Conservation (phyloP, 2,888 invertebrate species). For the Noctuana brunneofusca region DNA sequence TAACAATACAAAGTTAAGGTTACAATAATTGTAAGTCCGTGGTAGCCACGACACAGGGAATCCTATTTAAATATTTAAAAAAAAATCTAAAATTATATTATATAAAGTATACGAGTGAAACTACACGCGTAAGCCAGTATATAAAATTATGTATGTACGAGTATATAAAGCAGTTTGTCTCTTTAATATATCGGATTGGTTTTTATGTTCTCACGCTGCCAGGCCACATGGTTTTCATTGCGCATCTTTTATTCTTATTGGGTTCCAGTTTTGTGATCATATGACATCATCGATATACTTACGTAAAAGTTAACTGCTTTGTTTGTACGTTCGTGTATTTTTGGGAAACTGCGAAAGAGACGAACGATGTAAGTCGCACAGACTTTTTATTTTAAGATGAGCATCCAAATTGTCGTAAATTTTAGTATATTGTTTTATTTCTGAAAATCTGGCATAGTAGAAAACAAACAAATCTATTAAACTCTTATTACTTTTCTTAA, state of each 20-base stretch:
- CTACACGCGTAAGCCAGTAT: not conserved
- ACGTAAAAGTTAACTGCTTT: not conserved
- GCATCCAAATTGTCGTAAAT: no score
- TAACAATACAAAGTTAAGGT: no score
- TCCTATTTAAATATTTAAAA: no score
- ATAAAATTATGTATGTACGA: not conserved
- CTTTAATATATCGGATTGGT: constrained; percentile 58
- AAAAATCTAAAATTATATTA: no score
- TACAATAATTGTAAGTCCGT: no score
- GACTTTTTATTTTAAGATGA: no score
- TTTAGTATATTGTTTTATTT: no score
- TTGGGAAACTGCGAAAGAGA: not conserved
- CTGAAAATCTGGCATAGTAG: no score
- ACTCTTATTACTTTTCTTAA: no score
- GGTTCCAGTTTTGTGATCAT: constrained; percentile 48
- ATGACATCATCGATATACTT: constrained; percentile 63
- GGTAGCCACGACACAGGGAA: no score
- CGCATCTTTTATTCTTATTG: constrained; percentile 69
- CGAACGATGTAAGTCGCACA: not conserved
- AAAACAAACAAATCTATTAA: no score
- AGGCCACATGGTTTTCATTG: constrained; percentile 75
- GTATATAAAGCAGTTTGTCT: constrained; percentile 48
- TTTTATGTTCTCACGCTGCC: constrained; percentile 75
- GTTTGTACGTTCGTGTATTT: constrained; percentile 7
- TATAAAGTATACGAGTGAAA: no score